phyloP scores from a whole-genome alignment of 1,140 invertebrate species.

The Diachasmimorpha longicaudata region DNA sequence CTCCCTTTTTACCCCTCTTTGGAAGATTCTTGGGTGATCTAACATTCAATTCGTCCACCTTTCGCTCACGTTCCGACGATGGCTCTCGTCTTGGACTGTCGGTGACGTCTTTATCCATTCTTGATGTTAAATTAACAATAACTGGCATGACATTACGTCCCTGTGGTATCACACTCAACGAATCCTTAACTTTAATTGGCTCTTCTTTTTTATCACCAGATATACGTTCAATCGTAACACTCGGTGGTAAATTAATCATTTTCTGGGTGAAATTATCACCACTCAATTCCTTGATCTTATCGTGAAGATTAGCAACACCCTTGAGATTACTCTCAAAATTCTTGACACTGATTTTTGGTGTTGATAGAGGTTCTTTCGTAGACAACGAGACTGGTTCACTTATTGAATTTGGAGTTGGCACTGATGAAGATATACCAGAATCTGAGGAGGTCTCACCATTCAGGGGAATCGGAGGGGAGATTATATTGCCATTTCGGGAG shows the following conservation, averaged over 20 bases:
- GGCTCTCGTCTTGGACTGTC: constrained; percentile 49
- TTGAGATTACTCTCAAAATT: constrained; percentile 57
- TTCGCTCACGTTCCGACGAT: constrained; percentile 42
- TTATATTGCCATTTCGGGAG: constrained; percentile 55
- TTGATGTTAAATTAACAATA: constrained; percentile 55
- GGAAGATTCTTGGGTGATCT: constrained; percentile 51
- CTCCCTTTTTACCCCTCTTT: constrained; percentile 55
- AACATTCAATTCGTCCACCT: constrained; percentile 46
- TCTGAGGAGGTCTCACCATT: constrained; percentile 57
- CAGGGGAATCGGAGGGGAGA: constrained; percentile 54
- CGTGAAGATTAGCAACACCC: constrained; percentile 52
- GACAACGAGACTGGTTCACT: constrained; percentile 52
- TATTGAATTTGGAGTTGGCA: constrained; percentile 56
- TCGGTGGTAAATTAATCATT: constrained; percentile 55
- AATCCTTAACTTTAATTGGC: constrained; percentile 43
- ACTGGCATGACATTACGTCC: constrained; percentile 50
- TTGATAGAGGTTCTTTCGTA: constrained; percentile 47
- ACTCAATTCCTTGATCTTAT: constrained; percentile 53
- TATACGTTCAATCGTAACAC: constrained; percentile 56
- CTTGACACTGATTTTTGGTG: constrained; percentile 55
- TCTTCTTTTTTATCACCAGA: constrained; percentile 51
- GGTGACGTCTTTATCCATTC: constrained; percentile 49
- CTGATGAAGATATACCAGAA: constrained; percentile 55
- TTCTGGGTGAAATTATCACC: constrained; percentile 52
- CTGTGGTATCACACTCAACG: constrained; percentile 51